Base-by-base conservation (phyloP, 2,888 invertebrate species). In the Brenthis daphne region DNA sequence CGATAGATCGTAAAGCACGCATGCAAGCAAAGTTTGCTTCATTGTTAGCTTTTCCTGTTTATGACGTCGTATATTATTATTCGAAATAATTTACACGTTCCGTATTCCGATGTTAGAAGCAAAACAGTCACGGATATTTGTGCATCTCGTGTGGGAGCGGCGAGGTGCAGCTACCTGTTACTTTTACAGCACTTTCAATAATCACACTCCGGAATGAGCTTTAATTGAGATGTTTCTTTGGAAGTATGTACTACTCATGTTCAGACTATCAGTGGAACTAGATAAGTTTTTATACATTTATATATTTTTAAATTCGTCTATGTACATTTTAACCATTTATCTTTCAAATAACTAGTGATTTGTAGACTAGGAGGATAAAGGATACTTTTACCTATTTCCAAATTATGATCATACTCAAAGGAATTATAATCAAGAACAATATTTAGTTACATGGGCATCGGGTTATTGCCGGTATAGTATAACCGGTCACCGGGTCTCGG, bases 31-130 rank as follows among this genome's bases (percentile, higher is more conserved):
- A 20, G 14, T 5, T 54, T 24, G 29, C 20, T 13, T 14, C 43
- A 57, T 24, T 1, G 47, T n/a, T 29, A 61, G 16, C n/a, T 60
- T 60, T 60, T 61, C 51, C 61, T 51, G 60, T 50, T 29, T 14
- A n/a, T 37, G 57, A 37, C 57, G 37, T 43, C 29, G 13, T 37
- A 16, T 8, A 14, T 48, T 20, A 16, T 61, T 11, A 16, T n/a
- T 53, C 51, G 6, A 6, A 2, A 43, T 43, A 43, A 43, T 43
- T 43, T 43, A 43, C 37, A 43, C 37, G 37, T 11, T 8, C 11
- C 2, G 37, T 43, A 43, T 43, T 16, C 11, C 51, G 51, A 53
- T 53, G 16, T 16, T n/a, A 53, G 14, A n/a, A 16, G 51, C 6
- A 33, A 13, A 16, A 16, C 58, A 24, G 6, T 58, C 50, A 51